Percentiles rank a stretch among this genome's conserved stretches.
phyloP scores from a whole-genome alignment of 2,888 invertebrate species.

The Dorcus parallelipipedus region DNA sequence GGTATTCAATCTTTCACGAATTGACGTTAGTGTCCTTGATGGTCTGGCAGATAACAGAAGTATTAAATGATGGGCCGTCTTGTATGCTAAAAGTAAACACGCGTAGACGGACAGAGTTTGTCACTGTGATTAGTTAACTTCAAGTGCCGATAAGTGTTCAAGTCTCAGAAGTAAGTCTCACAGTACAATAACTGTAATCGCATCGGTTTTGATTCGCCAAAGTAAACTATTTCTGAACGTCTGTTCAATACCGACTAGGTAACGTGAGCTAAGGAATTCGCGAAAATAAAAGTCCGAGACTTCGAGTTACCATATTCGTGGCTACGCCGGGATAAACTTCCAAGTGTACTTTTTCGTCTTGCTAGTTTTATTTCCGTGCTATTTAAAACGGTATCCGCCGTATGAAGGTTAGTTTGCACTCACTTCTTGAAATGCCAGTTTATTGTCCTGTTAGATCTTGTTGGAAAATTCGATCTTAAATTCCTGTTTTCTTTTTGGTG shows the following conservation, averaged over 20 bases:
- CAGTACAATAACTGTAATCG: too few species aligned
- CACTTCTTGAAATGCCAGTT: not conserved
- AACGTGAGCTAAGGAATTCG: not conserved
- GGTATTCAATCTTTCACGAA: not conserved
- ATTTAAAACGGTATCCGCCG: conserved; percentile 14
- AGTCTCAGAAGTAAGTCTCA: too few species aligned
- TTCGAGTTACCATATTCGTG: not conserved
- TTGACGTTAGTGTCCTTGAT: conserved; percentile 25
- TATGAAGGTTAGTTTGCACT: conserved; percentile 14
- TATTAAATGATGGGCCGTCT: not conserved
- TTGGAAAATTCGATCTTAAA: not conserved
- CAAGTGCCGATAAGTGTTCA: too few species aligned
- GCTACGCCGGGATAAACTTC: not conserved
- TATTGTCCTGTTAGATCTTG: not conserved
- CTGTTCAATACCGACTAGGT: not conserved
- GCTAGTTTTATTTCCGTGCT: conserved; percentile 10
- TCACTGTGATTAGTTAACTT: too few species aligned
- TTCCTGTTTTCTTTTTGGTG: not conserved
- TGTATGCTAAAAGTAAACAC: not conserved
- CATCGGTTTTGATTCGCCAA: not conserved
- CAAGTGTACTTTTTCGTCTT: not conserved
- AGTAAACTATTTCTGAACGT: not conserved
- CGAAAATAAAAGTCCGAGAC: not conserved
- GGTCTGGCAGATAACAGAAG: conserved; percentile 18
- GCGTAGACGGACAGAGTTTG: too few species aligned